Percentiles rank a stretch among this genome's conserved stretches.
Conservation (phyloP, 2,113 vertebrate genomes). For the Natator depressus region DNA sequence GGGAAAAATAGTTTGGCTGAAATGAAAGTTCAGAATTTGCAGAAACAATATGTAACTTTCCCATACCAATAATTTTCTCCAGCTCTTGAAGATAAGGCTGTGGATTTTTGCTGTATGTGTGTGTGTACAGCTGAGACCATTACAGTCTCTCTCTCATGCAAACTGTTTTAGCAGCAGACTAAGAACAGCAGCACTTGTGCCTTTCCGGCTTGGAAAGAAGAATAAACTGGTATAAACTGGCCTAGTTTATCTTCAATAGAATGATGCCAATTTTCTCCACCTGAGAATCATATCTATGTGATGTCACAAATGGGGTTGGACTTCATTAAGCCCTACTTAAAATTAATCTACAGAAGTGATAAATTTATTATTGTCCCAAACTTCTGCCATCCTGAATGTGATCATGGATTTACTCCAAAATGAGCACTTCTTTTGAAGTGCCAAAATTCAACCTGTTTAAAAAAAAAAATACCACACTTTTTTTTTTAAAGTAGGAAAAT, state of each 20-base stretch:
- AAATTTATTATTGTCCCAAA: background rate
- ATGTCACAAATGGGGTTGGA: background rate
- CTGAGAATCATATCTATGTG: background rate
- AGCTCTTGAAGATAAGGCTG: background rate
- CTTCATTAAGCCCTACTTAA: background rate
- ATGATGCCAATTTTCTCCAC: background rate
- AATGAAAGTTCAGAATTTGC: background rate
- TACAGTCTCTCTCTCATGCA: background rate
- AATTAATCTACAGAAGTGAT: background rate
- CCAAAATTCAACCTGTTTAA: background rate
- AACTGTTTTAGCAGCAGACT: background rate
- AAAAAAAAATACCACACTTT: background rate
- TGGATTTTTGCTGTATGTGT: background rate
- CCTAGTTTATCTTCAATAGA: background rate
- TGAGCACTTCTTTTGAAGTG: background rate
- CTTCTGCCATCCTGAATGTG: background rate
- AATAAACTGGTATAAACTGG: background rate
- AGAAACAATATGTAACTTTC: background rate
- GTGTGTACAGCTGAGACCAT: background rate
- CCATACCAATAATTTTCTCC: background rate
- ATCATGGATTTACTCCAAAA: conserved; percentile 6
- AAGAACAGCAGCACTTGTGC: background rate
- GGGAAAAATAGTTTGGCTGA: background rate
- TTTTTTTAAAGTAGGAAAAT: background rate
- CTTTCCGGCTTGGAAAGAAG: background rate